Evolutionary conservation across 2,797 vertebrate species (phyloP).

Genomic region (Enteromius unitaeniatus): DNA sequence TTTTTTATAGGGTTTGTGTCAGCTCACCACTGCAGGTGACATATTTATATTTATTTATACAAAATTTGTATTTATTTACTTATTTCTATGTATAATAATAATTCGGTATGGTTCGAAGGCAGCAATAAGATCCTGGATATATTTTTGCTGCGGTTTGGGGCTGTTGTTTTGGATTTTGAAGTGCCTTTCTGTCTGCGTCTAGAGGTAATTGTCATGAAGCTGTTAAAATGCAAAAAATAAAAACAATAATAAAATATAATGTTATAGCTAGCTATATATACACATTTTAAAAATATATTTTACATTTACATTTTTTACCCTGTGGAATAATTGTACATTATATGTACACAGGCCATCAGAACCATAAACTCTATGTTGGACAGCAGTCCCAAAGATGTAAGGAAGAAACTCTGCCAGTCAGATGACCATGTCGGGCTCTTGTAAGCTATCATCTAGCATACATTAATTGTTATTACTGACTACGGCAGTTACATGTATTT

Average conservation of each 20-base stretch:
- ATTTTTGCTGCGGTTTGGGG: constrained; percentile 79
- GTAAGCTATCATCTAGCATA: constrained; percentile 69
- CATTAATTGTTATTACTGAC: neutral
- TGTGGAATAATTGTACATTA: neutral
- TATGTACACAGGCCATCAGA: constrained; percentile 74
- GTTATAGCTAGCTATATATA: too few species aligned
- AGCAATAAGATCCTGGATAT: constrained; percentile 74
- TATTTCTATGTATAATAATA: neutral
- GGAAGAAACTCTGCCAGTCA: constrained; percentile 72
- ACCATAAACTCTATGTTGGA: constrained; percentile 82
- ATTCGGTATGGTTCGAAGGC: constrained; percentile 64
- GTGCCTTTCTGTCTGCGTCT: constrained; percentile 67
- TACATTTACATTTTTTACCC: too few species aligned
- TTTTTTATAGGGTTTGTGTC: constrained; percentile 59
- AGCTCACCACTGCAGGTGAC: constrained; percentile 58
- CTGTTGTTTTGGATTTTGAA: constrained; percentile 72
- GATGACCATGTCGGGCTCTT: constrained; percentile 71
- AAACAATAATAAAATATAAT: too few species aligned
- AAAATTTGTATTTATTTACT: neutral
- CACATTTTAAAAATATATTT: too few species aligned
- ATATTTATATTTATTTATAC: too few species aligned
- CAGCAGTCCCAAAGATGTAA: constrained; percentile 69
- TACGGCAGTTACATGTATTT: neutral
- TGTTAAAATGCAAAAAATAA: neutral
- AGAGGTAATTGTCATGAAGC: constrained; percentile 73